Evolutionary conservation across 2,888 invertebrate genomes (phyloP).

Genomic region (Polydrusus tereticollis): DNA sequence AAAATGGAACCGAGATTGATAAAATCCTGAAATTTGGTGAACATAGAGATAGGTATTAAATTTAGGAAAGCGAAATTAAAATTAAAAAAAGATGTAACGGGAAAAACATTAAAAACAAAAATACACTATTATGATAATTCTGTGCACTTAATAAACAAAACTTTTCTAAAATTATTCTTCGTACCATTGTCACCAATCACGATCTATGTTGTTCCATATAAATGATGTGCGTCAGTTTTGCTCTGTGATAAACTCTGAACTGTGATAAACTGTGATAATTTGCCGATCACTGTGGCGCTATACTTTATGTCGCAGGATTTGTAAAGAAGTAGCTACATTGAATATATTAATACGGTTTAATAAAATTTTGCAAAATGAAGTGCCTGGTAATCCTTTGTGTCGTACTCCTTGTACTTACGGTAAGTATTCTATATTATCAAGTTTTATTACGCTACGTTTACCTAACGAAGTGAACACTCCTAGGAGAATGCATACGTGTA

Average conservation of each 20-base stretch:
- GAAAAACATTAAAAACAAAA: too few species aligned
- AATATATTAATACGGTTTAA: background rate
- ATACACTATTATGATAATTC: too few species aligned
- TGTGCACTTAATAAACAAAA: background rate
- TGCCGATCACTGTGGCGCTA: constrained; percentile 1
- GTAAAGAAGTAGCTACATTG: background rate
- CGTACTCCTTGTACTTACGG: constrained; percentile 20
- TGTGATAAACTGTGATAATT: constrained; percentile 15
- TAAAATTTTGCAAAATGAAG: constrained; percentile 28
- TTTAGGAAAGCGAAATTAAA: too few species aligned
- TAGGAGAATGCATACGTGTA: too few species aligned
- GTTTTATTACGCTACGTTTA: too few species aligned
- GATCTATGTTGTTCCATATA: background rate
- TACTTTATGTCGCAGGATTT: constrained; percentile 11
- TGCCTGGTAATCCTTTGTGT: constrained; percentile 17
- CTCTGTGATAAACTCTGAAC: constrained; percentile 27
- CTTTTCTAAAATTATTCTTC: background rate
- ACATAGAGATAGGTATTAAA: too few species aligned
- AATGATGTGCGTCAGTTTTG: constrained; percentile 19
- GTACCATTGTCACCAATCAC: background rate
- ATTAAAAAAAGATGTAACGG: too few species aligned
- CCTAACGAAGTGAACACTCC: too few species aligned
- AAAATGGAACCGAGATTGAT: too few species aligned
- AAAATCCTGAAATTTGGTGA: too few species aligned
- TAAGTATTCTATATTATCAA: constrained; percentile 9